Percentiles rank a stretch among this genome's conserved stretches.
These are phyloP conservation scores for Linnaemya vulpina DNA, from an alignment of 2,888 invertebrate species.

Conservation along the genomic window DNA sequence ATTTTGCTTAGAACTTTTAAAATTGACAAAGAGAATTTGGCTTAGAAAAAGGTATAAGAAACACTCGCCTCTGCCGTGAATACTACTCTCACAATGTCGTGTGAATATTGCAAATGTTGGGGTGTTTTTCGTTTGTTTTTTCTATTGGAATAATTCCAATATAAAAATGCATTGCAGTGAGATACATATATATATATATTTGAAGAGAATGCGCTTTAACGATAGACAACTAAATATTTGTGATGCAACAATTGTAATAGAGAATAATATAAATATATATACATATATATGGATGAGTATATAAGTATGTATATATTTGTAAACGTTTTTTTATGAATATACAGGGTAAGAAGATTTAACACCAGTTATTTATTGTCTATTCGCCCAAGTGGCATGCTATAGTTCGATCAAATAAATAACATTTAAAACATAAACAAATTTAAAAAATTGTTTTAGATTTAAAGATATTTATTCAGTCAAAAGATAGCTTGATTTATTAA, in stretches of 20 bases:
- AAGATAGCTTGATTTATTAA: too few species aligned
- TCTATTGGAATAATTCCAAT: conserved; percentile 63
- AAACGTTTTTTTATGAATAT: not conserved
- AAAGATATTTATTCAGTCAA: too few species aligned
- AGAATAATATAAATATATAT: conserved; percentile 19
- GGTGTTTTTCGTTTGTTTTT: conserved; percentile 32
- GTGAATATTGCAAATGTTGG: not conserved
- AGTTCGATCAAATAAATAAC: too few species aligned
- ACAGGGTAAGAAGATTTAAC: not conserved
- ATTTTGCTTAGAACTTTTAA: conserved; percentile 23
- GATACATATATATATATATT: too few species aligned
- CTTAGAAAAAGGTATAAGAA: conserved; percentile 17
- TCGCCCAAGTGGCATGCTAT: too few species aligned
- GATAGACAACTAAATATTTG: conserved; percentile 39
- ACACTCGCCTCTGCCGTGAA: not conserved
- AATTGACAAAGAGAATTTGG: conserved; percentile 42
- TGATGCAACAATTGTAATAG: conserved; percentile 66
- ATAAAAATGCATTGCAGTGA: conserved; percentile 36
- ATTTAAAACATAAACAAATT: too few species aligned
- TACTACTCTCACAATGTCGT: not conserved
- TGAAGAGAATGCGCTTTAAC: conserved; percentile 4
- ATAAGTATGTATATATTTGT: not conserved
- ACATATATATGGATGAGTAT: too few species aligned
- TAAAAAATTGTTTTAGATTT: too few species aligned
- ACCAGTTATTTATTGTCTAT: not conserved